Base-by-base conservation (phyloP, 2,888 invertebrate genomes). In the Adelphocoris suturalis region DNA sequence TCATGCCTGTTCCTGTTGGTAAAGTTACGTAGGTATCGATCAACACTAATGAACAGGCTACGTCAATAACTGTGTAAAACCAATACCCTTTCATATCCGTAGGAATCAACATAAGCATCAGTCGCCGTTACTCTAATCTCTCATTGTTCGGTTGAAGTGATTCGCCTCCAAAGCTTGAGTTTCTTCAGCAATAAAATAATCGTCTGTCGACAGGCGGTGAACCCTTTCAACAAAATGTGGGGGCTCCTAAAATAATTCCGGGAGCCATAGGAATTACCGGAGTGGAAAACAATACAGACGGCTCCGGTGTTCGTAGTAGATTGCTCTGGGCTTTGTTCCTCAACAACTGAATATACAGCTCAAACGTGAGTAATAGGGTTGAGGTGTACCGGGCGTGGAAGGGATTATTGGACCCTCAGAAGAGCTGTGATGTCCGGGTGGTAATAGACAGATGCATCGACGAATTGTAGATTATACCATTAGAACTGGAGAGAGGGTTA, bases 361-460 rank as follows among this genome's bases (percentile, higher is more conserved):
- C 78, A 80, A 80, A 80, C 78, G 78, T 80, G 78, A 80, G 78
- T 80, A 80, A 80, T 80, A 80, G 78, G 78, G 78, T 80, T 80
- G 37, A 68, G 68, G 68, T 68, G 78, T 37, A 47, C 5, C n/a
- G 78, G 47, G 46, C 46, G 78, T 47, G 37, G 78, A 46, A 80
- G 78, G 46, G 37, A 46, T 47, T 46, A 80, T 46, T 47, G 78
- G 78, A 80, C 46, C 78, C 78, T 68, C 68, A 68, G 68, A 68
- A 68, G 68, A 68, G 68, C 68, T 47, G 46, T 80, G 78, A 80
- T 80, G 78, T 80, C 78, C 37, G 78, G 46, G 78, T 80, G 46
- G 47, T 80, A 80, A 80, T 80, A 80, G 78, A 19, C 37, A 80
- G 78, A 47, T 46, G 47, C 78, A 47, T 46, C 37, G 46, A 37